Base-by-base conservation (phyloP, 2,888 invertebrate species). In the Yponomeuta evonymella region DNA sequence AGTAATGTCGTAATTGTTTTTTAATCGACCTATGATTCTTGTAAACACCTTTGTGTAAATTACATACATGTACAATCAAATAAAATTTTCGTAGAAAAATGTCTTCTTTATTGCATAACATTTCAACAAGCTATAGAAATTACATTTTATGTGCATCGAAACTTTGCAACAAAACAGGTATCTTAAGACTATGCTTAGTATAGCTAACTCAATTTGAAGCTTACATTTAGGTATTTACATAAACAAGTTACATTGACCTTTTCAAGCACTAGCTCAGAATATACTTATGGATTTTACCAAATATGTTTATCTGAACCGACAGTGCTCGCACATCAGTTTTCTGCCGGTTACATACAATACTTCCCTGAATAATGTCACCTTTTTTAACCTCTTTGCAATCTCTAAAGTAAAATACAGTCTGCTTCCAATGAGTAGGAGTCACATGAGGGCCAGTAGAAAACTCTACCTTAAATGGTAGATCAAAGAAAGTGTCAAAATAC, bases 401-500 rank as follows among this genome's bases (percentile, higher is more conserved):
- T 74, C 94, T 95, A 15, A 98, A 92, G 79, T 96, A 96, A 84
- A 98, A 97, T 1, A 98, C 94, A 0, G 98, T 98, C 85, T 98
- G 98, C 82, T 98, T 97, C 98, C 98, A 98, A 91, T 98, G 98
- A 0, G 98, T 98, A 33, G 94, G 92, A 0, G 94, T 92, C 0
- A 93, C 88, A 63, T 93, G 89, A 3, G 98, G 98, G 1, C 96
- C 95, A 0, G 98, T 98, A 70, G 96, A 95, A 78, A 98, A 95
- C 4, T 92, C 87, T 8, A 97, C 93, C 15, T 93, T 87, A 75
- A 94, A 93, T 1, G 94, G 94, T 71, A 96, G 86, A 79, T 96
- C 95, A 86, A 98, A 98, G 81, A 95, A 95, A 43, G 96, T 96
- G 87, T 98, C 98, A 90, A 99, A 99, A 88, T 97, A 98, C 9